Evolutionary conservation across 2,113 vertebrate genomes (phyloP), one percentile per base, ranked within the genome.

Genomic region (Recurvirostra avosetta): DNA sequence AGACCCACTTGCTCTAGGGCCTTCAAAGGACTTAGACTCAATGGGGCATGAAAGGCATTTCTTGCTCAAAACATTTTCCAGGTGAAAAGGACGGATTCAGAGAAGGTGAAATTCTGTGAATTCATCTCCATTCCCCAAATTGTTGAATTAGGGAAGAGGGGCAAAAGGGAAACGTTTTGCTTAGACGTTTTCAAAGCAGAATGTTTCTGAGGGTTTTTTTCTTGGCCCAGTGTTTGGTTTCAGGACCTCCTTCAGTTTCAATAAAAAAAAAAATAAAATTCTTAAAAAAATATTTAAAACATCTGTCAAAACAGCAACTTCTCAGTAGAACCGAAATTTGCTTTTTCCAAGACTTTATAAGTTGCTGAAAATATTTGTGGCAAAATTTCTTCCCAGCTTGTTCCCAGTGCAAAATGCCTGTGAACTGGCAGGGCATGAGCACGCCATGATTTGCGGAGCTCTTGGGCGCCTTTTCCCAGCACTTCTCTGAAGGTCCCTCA

Each of bases 241-340:
- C 85, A 92, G 88, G 93, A 95, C 90, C 95, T 97, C 96, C 96
- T 97, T 96, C 79, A 88, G 90, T 97, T 96, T 92, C 95, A 96
- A 63, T 89, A 43, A 89, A 93, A 89, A 93, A 89, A 93, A 96
- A 96, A 92, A 92, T 27, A 25, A 91, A 95, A 96, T 91, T 92
- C 87, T 90, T 94, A 53, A 53, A 82, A 94, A 97, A 93, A 94
- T 88, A 95, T 93, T 92, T 90, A 86, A 96, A 97, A 94, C 96
- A 96, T 96, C 96, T 97, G 96, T 97, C 58, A 95, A 96, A 97
- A 96, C 93, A 97, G 55, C 58, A 71, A 7, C 80, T 95, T 96
- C 90, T 96, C 85, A 95, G 88, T 90, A 93, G 88, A 94, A 83
- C 82, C 0, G 0, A 96, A 96, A 93, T 92, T 92, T 80, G 67